Percentiles rank a stretch among this genome's conserved stretches.
phyloP scores from a whole-genome alignment of 2,797 vertebrate species.

The Simalia tracyae region DNA sequence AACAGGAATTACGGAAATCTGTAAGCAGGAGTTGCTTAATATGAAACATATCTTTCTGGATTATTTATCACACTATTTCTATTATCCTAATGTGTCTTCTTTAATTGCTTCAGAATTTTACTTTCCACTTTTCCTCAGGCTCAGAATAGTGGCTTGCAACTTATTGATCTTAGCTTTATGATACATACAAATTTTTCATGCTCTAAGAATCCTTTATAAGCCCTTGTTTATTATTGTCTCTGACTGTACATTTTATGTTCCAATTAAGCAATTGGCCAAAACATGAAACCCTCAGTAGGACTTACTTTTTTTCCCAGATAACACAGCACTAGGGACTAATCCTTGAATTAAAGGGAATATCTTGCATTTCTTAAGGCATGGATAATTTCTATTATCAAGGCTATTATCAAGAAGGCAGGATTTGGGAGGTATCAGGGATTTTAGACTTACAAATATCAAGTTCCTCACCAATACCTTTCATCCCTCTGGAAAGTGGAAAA shows the following conservation, averaged over 20 bases:
- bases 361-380: background rate
- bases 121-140: background rate
- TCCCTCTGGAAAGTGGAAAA: background rate
- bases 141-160: background rate
- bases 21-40: constrained; percentile 11
- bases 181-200: constrained; percentile 3
- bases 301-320: background rate
- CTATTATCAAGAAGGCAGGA: background rate
- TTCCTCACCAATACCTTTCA: background rate
- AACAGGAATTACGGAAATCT: constrained; percentile 22
- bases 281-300: background rate
- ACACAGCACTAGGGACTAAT: background rate
- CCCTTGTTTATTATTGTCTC: constrained; percentile 14
- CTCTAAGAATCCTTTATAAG: background rate
- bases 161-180: background rate
- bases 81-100: background rate
- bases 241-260: constrained; percentile 1
- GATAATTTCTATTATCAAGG: background rate
- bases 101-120: constrained; percentile 7
- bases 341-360: background rate
- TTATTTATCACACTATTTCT: constrained; percentile 5
- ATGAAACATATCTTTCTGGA: constrained; percentile 18
- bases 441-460: background rate
- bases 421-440: background rate
- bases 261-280: background rate